A percentile compares a stretch with the other conserved stretches of the same genome.
Conservation (phyloP, 2,888 invertebrate species). For the Agrotis ipsilon region DNA sequence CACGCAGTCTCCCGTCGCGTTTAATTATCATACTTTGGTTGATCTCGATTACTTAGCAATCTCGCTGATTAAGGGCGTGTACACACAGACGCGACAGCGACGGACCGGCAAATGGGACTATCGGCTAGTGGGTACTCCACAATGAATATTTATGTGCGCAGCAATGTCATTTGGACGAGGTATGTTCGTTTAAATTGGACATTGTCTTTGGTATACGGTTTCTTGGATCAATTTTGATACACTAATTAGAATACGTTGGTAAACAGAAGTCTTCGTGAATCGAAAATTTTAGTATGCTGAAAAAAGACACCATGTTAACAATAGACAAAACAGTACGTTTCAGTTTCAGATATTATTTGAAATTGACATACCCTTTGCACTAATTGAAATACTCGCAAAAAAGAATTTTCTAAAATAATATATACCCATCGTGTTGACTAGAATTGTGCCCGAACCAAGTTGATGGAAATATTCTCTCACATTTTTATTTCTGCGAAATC, state of each 20-base stretch:
- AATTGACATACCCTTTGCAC: no score
- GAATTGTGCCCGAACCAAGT: neutral
- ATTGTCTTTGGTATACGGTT: constrained; percentile 55
- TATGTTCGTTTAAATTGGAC: constrained; percentile 64
- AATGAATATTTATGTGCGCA: constrained; percentile 84
- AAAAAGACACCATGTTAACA: no score
- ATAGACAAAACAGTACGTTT: no score
- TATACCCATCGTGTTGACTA: neutral
- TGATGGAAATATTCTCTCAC: neutral
- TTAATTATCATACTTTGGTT: constrained; percentile 84
- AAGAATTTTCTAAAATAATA: no score
- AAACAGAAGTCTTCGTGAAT: no score
- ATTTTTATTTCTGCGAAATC: constrained; percentile 7
- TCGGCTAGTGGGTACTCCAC: constrained; percentile 74
- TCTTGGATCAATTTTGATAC: constrained; percentile 14
- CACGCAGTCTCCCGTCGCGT: constrained; percentile 68
- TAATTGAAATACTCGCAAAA: no score
- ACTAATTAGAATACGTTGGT: no score
- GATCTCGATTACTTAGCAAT: constrained; percentile 84
- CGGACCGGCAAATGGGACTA: constrained; percentile 86
- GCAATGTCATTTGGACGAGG: constrained; percentile 76
- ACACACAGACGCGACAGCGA: constrained; percentile 74
- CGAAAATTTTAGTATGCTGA: no score
- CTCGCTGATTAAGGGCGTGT: constrained; percentile 84
- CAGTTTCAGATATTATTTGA: no score